Conservation (phyloP, 2,888 invertebrate genomes). For the Strigamia maritima region DNA sequence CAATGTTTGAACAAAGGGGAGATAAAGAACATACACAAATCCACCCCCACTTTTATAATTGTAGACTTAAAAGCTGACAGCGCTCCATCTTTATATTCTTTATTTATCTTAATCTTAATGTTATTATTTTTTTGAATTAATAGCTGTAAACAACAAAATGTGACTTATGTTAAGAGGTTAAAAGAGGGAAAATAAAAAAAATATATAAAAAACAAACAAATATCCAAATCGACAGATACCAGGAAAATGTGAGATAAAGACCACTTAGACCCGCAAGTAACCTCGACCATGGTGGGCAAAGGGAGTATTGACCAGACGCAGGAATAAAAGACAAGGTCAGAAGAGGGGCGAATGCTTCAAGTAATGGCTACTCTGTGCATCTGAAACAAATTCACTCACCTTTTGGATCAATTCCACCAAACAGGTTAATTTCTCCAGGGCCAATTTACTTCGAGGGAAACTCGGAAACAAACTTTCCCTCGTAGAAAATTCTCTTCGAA, state of each 20-base stretch:
- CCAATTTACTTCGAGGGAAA: background rate
- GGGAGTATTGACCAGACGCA: conserved; percentile 31
- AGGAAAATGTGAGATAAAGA: conserved; percentile 31
- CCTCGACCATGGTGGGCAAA: conserved; percentile 31
- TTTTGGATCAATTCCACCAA: conserved; percentile 22
- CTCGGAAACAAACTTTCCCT: background rate
- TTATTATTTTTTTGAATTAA: too few species aligned
- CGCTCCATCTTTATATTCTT: background rate
- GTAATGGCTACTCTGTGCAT: conserved; percentile 19
- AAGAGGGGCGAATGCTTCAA: conserved; percentile 13
- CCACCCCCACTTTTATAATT: background rate
- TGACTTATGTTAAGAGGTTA: background rate
- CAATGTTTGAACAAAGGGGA: conserved; percentile 11
- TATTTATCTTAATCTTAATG: too few species aligned
- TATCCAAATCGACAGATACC: conserved; percentile 24
- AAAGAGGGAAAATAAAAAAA: background rate
- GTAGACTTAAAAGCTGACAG: background rate
- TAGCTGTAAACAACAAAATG: background rate
- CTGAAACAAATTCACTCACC: conserved; percentile 32
- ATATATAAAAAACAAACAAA: background rate
- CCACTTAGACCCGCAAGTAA: conserved; percentile 22
- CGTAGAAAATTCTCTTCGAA: background rate
- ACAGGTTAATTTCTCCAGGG: conserved; percentile 20
- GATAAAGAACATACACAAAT: conserved; percentile 3
- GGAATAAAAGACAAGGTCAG: conserved; percentile 31